phyloP scores from a whole-genome alignment of 2,113 vertebrate genomes.

The Zosterops japonicus region DNA sequence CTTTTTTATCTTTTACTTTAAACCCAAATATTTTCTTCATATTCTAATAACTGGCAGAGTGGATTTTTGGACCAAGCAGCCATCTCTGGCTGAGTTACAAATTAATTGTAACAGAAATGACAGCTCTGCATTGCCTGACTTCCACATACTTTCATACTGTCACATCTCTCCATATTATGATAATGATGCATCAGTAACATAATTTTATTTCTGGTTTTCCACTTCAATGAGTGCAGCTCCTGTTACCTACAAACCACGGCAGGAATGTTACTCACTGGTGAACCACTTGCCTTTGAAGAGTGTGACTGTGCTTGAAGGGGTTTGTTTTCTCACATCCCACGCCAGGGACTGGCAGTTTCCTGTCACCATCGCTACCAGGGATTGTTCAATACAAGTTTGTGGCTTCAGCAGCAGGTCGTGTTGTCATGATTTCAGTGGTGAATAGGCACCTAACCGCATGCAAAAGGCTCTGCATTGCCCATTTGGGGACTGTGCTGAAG shows the following conservation, averaged over 20 bases:
- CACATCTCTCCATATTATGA: neutral
- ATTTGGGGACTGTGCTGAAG: neutral
- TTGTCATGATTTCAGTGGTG: neutral
- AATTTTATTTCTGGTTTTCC: conserved; percentile 12
- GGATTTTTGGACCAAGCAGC: neutral
- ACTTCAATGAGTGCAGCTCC: neutral
- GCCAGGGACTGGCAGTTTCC: neutral
- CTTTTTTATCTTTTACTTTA: neutral
- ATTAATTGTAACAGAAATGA: neutral
- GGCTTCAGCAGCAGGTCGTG: neutral
- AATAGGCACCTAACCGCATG: neutral
- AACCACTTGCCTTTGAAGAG: conserved; percentile 16
- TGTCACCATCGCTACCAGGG: neutral
- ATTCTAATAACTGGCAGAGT: neutral
- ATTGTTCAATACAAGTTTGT: neutral
- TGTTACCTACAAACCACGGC: conserved; percentile 9
- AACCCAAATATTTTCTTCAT: conserved; percentile 2
- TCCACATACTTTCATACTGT: neutral
- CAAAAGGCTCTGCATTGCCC: neutral
- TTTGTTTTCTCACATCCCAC: conserved; percentile 37
- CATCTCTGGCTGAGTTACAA: neutral
- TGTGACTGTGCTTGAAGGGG: neutral
- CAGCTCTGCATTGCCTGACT: neutral
- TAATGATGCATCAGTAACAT: neutral
- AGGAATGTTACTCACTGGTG: conserved; percentile 9